Base-by-base conservation (phyloP, 1,140 invertebrate genomes). In the Meloidogyne hapla region DNA sequence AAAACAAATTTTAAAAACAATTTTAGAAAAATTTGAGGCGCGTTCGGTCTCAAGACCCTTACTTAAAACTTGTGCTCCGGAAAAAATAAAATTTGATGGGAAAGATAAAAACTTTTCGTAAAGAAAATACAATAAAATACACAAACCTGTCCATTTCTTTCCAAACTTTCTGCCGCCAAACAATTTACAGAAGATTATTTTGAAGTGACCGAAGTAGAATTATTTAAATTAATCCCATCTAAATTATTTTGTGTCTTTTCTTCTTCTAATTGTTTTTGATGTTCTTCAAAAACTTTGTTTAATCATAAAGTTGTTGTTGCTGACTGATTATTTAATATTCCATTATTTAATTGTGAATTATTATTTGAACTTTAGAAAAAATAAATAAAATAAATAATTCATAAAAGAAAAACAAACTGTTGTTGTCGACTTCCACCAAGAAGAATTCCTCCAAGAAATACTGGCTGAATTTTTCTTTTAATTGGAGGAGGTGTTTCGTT, bases 401-500 rank as follows among this genome's bases (percentile, higher is more conserved):
- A 40, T 28, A 28, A 42, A 69, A 15, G 4, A 15, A 69, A 33
- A 45, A 25, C 21, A 23, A 25, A 18, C 5, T 15, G 13, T 40
- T 8, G 15, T 40, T 15, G 12, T 25, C 3, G 38, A 48, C 40
- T 40, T 4, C 23, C 25, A 38, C 61, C 61, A n/a, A n/a, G n/a
- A n/a, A n/a, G n/a, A 64, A 73, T 42, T 15, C 56, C 48, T n/a
- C 71, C 71, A 1, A 73, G 71, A 33, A 73, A 73, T 21, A 73
- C 64, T 56, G 71, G 42, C 25, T 73, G 71, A 8, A 73, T 73
- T 63, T 73, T 73, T 18, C 71, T 61, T 25, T 73, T 73, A 21
- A 63, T 73, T 64, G 56, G 28, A n/a, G n/a, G 15, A 8, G 65
- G 65, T n/a, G 64, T 18, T 65, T 15, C 5, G 25, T 6, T 63